These are phyloP conservation scores for Ricordea florida DNA, from an alignment of 92 coral and sea anemone species.

Conservation along the genomic window DNA sequence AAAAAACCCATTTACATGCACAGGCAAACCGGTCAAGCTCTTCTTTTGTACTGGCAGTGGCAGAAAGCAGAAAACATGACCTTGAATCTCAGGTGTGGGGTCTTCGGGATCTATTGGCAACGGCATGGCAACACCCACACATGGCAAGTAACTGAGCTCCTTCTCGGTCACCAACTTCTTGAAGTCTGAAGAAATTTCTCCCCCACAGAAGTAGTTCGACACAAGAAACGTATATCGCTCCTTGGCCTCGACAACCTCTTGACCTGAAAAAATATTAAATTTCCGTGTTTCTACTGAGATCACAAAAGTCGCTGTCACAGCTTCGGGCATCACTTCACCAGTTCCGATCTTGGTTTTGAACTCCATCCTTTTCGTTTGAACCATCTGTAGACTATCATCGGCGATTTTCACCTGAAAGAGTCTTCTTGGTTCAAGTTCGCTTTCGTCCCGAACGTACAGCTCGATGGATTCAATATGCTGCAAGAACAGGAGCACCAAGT, in stretches of 20 bases:
- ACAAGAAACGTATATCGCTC: slow-evolving; percentile 30
- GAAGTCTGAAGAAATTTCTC: slow-evolving; percentile 26
- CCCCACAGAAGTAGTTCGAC: slow-evolving; percentile 51
- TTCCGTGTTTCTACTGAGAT: slow-evolving; percentile 33
- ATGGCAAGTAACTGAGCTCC: slow-evolving; percentile 55
- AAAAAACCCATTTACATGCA: slow-evolving; percentile 67
- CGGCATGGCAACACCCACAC: slow-evolving; percentile 61
- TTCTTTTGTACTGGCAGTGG: slow-evolving; percentile 50
- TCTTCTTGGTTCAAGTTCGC: slow-evolving; percentile 21
- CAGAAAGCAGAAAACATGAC: slow-evolving; percentile 57
- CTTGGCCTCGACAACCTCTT: neutral
- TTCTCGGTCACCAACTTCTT: slow-evolving; percentile 25
- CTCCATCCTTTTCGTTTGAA: slow-evolving; percentile 54
- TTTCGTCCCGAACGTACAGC: slow-evolving; percentile 51
- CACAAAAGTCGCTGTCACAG: slow-evolving; percentile 34
- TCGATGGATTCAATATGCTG: slow-evolving; percentile 74
- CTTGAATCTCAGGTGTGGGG: slow-evolving; percentile 3
- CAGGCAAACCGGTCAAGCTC: slow-evolving; percentile 62
- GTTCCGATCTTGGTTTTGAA: slow-evolving; percentile 27
- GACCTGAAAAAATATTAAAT: too few relatives aligned
- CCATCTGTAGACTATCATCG: slow-evolving; percentile 48
- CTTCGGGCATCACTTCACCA: neutral
- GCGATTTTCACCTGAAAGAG: slow-evolving; percentile 70
- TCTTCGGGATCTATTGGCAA: neutral
- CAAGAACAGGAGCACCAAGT: slow-evolving; percentile 70